Percentiles rank a stretch among this genome's conserved stretches.
Conservation (phyloP, 1,140 invertebrate genomes). For the Pectinophora gossypiella region DNA sequence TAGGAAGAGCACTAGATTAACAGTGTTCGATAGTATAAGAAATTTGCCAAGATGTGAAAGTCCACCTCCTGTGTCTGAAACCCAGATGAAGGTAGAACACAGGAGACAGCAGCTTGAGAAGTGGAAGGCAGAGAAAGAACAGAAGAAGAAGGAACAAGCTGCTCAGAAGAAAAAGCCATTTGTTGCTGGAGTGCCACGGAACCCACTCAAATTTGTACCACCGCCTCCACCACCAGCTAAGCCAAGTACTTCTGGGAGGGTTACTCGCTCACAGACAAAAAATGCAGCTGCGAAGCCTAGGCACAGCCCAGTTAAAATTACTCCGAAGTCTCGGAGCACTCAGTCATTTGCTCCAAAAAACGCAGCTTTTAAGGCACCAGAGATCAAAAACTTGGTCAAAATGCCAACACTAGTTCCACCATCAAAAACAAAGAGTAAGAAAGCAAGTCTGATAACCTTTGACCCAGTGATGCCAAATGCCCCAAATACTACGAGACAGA, state of each 20-base stretch:
- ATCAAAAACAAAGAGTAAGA: slow-evolving; percentile 18
- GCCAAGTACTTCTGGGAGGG: slow-evolving; percentile 49
- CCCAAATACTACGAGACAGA: slow-evolving; percentile 8
- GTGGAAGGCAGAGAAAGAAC: slow-evolving; percentile 60
- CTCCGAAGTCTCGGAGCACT: not conserved
- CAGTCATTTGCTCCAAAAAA: slow-evolving; percentile 58
- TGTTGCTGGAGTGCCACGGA: slow-evolving; percentile 35
- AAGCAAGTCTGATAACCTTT: slow-evolving; percentile 16
- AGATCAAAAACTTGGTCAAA: slow-evolving; percentile 31
- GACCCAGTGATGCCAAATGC: slow-evolving; percentile 18
- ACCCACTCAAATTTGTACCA: slow-evolving; percentile 37
- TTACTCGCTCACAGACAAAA: slow-evolving; percentile 49
- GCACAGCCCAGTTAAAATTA: slow-evolving; percentile 12
- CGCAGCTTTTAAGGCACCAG: slow-evolving; percentile 44
- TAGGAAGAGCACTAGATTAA: slow-evolving; percentile 38
- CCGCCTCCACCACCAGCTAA: slow-evolving; percentile 39
- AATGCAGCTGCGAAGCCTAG: slow-evolving; percentile 12
- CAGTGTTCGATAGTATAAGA: slow-evolving; percentile 46
- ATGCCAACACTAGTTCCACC: slow-evolving; percentile 21
- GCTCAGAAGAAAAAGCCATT: slow-evolving; percentile 57
- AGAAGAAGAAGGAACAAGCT: slow-evolving; percentile 43
- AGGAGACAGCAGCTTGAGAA: slow-evolving; percentile 47
- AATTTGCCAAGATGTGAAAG: slow-evolving; percentile 36
- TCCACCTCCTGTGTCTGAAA: slow-evolving; percentile 16
- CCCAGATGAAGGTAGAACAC: slow-evolving; percentile 34